These are phyloP conservation scores for Chaetoderma sp. DNA, from an alignment of 2,888 invertebrate species.

Conservation along the genomic window DNA sequence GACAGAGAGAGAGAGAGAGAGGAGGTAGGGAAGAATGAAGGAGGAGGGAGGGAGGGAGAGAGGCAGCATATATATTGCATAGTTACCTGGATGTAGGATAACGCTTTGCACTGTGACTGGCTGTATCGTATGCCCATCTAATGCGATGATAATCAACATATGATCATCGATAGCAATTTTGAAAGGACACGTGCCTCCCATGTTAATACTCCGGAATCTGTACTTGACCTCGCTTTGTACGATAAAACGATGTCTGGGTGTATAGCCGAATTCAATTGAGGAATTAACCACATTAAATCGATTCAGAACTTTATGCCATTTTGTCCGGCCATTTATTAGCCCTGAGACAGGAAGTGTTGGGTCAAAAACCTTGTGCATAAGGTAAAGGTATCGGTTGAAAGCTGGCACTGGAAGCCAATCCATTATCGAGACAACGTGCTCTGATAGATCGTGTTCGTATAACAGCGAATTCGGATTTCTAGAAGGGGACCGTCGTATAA, in stretches of 20 bases:
- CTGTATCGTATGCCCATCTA: constrained; percentile 43
- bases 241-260: constrained; percentile 45
- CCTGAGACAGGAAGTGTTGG: constrained; percentile 9
- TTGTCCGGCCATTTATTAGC: constrained; percentile 40
- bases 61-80: too few relatives aligned
- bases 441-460: constrained; percentile 89
- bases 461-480: constrained; percentile 88
- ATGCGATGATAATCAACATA: constrained; percentile 40
- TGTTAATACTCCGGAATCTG: constrained; percentile 47
- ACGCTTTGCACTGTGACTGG: constrained; percentile 36
- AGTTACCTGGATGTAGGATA: constrained; percentile 38
- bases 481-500: constrained; percentile 73
- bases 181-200: constrained; percentile 40
- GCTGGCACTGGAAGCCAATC: constrained; percentile 86
- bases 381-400: constrained; percentile 77
- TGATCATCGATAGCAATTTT: constrained; percentile 45
- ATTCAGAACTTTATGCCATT: constrained; percentile 28
- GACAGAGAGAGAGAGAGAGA: too few relatives aligned
- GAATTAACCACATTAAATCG: constrained; percentile 8
- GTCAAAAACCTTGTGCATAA: constrained; percentile 38
- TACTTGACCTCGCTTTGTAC: constrained; percentile 40
- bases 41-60: too few relatives aligned
- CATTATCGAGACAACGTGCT: constrained; percentile 85
- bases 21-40: too few relatives aligned
- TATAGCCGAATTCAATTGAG: constrained; percentile 21